A percentile compares a stretch with the other conserved stretches of the same genome.
These are phyloP conservation scores for Drosophila yakuba DNA, from an alignment of 1,140 invertebrate genomes.

Conservation along the genomic window DNA sequence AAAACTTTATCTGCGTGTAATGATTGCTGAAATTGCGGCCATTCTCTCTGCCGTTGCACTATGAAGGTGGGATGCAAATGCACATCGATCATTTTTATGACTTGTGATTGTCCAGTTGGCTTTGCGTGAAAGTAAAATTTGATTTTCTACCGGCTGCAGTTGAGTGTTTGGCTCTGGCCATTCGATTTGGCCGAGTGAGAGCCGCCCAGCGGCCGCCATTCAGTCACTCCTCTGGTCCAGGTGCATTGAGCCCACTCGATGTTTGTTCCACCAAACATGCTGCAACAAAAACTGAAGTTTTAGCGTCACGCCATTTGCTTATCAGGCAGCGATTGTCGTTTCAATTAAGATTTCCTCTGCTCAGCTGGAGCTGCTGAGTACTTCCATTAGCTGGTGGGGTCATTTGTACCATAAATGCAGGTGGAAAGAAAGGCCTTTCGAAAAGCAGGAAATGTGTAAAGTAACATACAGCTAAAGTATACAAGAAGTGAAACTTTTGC, in stretches of 20 bases:
- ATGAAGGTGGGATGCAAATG: slow-evolving; percentile 68
- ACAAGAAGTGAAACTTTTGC: neutral
- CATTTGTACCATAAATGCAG: neutral
- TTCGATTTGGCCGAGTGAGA: slow-evolving; percentile 60
- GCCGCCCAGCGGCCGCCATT: slow-evolving; percentile 11
- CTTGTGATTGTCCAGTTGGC: slow-evolving; percentile 68
- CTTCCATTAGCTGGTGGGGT: neutral
- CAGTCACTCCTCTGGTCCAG: neutral
- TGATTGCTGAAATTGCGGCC: slow-evolving; percentile 55
- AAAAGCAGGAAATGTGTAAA: neutral
- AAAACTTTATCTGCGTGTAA: slow-evolving; percentile 10
- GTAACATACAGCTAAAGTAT: neutral
- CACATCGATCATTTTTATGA: slow-evolving; percentile 79
- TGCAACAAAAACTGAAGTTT: slow-evolving; percentile 11
- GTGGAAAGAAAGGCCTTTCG: slow-evolving; percentile 1
- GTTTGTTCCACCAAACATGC: neutral
- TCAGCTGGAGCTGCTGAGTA: neutral
- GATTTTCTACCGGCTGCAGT: slow-evolving; percentile 56
- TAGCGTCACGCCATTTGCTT: slow-evolving; percentile 41
- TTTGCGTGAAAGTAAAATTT: slow-evolving; percentile 78
- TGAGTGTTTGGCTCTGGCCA: slow-evolving; percentile 42
- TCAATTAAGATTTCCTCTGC: slow-evolving; percentile 18
- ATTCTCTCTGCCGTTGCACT: slow-evolving; percentile 39
- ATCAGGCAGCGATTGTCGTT: slow-evolving; percentile 19
- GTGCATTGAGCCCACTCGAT: slow-evolving; percentile 14